phyloP scores from a whole-genome alignment of 2,888 invertebrate genomes.

The Rhaphigaster nebulosa region DNA sequence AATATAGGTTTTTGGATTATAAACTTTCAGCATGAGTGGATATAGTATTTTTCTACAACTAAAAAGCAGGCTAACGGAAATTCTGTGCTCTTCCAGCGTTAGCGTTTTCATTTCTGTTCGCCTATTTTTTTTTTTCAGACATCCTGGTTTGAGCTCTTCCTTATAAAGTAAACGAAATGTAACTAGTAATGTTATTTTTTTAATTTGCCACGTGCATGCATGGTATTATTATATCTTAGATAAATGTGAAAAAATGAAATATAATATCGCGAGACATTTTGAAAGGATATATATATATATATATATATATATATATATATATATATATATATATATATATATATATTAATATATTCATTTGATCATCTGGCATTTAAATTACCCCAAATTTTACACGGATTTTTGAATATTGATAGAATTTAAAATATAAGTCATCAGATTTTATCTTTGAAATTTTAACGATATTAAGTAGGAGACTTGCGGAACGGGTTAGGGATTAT shows the following conservation, averaged over 20 bases:
- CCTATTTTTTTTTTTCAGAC: neutral
- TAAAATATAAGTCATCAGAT: neutral
- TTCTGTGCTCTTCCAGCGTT: neutral
- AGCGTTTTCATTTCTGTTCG: neutral
- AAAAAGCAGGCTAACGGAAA: neutral
- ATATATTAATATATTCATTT: neutral
- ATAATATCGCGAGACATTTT: too few relatives aligned
- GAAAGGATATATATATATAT: too few relatives aligned
- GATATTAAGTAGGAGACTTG: neutral
- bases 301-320: too few relatives aligned
- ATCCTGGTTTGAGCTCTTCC: neutral
- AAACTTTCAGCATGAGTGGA: neutral
- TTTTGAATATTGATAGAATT: neutral
- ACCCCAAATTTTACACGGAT: neutral
- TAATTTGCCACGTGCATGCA: too few relatives aligned
- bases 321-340: too few relatives aligned
- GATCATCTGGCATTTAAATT: neutral
- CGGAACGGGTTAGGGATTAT: neutral
- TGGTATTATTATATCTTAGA: too few relatives aligned
- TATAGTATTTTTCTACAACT: neutral
- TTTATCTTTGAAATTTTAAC: too few relatives aligned
- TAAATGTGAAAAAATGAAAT: too few relatives aligned
- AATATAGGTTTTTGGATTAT: neutral
- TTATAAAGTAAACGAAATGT: neutral
- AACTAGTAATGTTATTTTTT: neutral